Evolutionary conservation across 2,888 invertebrate genomes (phyloP).

Genomic region (Halictus ligatus): DNA sequence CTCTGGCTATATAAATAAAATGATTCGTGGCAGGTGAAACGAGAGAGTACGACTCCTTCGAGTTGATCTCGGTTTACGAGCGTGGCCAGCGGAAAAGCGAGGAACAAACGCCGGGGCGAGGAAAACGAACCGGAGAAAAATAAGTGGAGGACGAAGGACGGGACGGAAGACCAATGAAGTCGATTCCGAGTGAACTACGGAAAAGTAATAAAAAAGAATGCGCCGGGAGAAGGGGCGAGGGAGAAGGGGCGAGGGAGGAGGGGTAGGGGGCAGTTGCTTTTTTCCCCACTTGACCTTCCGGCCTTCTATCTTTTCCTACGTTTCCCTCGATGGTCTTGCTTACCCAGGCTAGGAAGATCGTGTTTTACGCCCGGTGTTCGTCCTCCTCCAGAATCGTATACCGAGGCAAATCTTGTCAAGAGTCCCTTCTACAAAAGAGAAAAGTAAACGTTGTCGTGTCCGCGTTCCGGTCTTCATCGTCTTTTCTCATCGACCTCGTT

Average conservation of each 20-base stretch:
- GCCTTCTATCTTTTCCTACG: constrained; percentile 21
- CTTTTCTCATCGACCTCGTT: constrained; percentile 40
- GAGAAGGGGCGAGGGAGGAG: rapidly evolving
- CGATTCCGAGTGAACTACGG: constrained; percentile 44
- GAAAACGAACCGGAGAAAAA: not conserved
- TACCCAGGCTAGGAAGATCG: constrained; percentile 42
- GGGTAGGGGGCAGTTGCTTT: constrained; percentile 13
- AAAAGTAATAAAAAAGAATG: constrained; percentile 54
- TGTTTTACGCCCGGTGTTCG: constrained; percentile 49
- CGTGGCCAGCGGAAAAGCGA: constrained; percentile 26
- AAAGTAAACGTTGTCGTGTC: constrained; percentile 48
- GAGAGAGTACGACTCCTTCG: constrained; percentile 41
- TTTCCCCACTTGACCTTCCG: constrained; percentile 38
- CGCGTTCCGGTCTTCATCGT: constrained; percentile 26
- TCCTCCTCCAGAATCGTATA: constrained; percentile 38
- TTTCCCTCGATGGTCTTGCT: constrained; percentile 28
- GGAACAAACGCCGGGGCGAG: constrained; percentile 1
- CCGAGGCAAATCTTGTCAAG: constrained; percentile 62
- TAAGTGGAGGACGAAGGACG: constrained; percentile 5
- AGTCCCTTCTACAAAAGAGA: constrained; percentile 44
- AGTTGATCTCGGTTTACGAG: constrained; percentile 53
- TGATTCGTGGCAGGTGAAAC: constrained; percentile 40
- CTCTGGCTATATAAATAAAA: constrained; percentile 45
- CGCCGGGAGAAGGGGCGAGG: not conserved
- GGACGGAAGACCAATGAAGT: constrained; percentile 38